phyloP scores from a whole-genome alignment of 2,113 vertebrate species.

The Setophaga kirtlandii region DNA sequence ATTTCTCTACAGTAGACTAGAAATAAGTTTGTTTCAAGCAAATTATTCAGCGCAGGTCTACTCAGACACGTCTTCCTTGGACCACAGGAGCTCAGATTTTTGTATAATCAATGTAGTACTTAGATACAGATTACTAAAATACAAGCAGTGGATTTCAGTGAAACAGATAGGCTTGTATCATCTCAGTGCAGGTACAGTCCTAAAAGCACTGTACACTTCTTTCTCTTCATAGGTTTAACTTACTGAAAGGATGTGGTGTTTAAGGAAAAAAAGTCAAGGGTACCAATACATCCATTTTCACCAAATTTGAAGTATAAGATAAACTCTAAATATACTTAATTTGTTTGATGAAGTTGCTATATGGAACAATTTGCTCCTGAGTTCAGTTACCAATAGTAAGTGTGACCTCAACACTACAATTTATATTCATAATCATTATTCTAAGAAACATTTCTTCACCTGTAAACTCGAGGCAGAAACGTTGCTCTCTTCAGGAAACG shows the following conservation, averaged over 20 bases:
- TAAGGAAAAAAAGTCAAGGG: neutral
- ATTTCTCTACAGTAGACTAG: neutral
- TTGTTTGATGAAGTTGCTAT: neutral
- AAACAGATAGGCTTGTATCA: neutral
- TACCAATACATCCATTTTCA: neutral
- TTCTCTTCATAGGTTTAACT: neutral
- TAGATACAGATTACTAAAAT: neutral
- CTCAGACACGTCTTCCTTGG: neutral
- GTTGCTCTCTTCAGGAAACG: slow-evolving; percentile 48
- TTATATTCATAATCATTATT: neutral
- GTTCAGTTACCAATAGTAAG: neutral
- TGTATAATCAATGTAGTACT: neutral
- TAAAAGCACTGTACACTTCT: neutral
- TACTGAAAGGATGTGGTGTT: neutral
- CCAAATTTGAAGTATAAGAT: neutral
- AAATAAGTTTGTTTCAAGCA: neutral
- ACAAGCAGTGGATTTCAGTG: neutral
- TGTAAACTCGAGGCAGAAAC: slow-evolving; percentile 57
- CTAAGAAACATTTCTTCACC: slow-evolving; percentile 52
- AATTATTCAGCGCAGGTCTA: neutral
- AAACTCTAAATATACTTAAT: neutral
- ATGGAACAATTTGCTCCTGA: neutral
- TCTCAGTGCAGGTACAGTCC: neutral
- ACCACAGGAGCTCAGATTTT: neutral
- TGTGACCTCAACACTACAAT: neutral